phyloP scores from a whole-genome alignment of 2,888 invertebrate species.

The Xanthorhoe designata region DNA sequence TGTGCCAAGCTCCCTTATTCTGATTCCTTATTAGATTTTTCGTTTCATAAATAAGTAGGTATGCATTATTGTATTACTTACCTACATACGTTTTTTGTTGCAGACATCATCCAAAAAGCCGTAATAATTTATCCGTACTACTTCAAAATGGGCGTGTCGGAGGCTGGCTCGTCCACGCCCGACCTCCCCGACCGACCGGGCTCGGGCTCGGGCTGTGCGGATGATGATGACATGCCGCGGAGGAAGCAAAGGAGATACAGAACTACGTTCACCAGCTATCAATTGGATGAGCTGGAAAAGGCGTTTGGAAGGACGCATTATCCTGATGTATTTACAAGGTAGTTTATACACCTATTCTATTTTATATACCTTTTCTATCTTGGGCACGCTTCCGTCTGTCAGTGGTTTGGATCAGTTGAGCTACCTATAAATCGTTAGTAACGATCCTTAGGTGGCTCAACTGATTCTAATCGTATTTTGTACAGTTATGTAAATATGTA shows the following conservation, averaged over 20 bases:
- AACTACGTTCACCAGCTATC: slow-evolving; percentile 97
- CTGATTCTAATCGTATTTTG: too few species aligned
- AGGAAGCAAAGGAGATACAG: slow-evolving; percentile 96
- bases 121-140: slow-evolving; percentile 34
- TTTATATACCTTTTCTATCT: too few species aligned
- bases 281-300: slow-evolving; percentile 98
- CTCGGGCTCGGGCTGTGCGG: slow-evolving; percentile 71
- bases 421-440: too few species aligned
- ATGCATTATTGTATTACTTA: too few species aligned
- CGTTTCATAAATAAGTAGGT: too few species aligned
- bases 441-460: too few species aligned
- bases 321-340: slow-evolving; percentile 99
- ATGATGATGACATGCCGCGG: slow-evolving; percentile 93
- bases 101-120: slow-evolving; percentile 30
- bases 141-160: slow-evolving; percentile 74
- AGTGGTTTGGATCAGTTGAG: too few species aligned
- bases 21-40: too few species aligned
- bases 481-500: too few species aligned
- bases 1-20: too few species aligned
- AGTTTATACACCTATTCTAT: too few species aligned
- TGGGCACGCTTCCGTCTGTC: too few species aligned
- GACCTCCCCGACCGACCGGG: slow-evolving; percentile 74
- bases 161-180: slow-evolving; percentile 70
- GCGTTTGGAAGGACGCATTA: slow-evolving; percentile 99
- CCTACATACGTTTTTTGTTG: slow-evolving; percentile 22